Base-by-base conservation (phyloP, 1,140 invertebrate genomes). In the Drosophila hydei region DNA sequence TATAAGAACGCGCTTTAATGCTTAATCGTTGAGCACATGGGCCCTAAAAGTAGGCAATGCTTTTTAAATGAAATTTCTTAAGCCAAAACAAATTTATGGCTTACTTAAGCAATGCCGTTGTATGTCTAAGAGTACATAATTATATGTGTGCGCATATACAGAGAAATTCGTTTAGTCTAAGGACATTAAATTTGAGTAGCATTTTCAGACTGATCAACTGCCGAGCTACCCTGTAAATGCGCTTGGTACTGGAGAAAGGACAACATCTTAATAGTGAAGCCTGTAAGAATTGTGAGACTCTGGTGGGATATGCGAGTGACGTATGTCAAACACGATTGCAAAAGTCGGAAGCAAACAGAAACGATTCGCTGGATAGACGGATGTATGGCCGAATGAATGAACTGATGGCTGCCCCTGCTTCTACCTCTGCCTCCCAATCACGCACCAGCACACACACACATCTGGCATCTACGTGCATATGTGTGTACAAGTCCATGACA, bases 401-500 rank as follows among this genome's bases (percentile, higher is more conserved):
- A 36, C 36, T 25, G 55, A 47, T 75, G 64, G 16, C 25, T 48
- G 42, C 36, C 36, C 42, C 33, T 56, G 40, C 63, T 52, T 48
- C 25, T 48, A 38, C 36, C 36, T 50, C 33, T 56, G 40, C 63
- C 56, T 48, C 33, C 45, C 14, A 43, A 23, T 12, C 52, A 16
- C 36, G 21, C 33, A 23, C 25, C 11, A 30, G 50, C 25, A 33
- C 36, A 47, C 43, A 56, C 48, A 55, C 30, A 48, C n/a, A 16
- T 33, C n/a, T 11, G 33, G 14, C 18, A 30, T 0, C 30, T 33
- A 9, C 9, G 27, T 30, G 0, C 6, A 7, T 30, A 30, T 38
- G 11, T 51, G 47, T 69, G 33, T 67, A 62, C 43, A 76, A 56
- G 58, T 67, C 56, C 19, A 27, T 50, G 73, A 73, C 80, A 87